phyloP scores from a whole-genome alignment of 2,888 invertebrate species.

The Atethmia centrago region DNA sequence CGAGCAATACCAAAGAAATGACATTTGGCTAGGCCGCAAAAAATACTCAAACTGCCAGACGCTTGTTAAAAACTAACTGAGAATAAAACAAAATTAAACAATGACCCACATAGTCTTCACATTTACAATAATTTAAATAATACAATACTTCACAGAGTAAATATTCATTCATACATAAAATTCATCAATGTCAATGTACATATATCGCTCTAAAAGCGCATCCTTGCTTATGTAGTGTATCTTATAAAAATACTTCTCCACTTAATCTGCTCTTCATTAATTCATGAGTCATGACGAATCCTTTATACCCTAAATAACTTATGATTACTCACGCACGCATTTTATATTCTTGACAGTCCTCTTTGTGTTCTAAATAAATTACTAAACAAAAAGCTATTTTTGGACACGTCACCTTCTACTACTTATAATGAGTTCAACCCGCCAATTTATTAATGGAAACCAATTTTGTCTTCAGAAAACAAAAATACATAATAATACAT shows the following conservation, averaged over 20 bases:
- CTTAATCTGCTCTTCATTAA: neutral
- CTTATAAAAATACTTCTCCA: neutral
- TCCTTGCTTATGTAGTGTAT: too few relatives aligned
- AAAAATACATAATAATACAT: neutral
- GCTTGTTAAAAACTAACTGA: too few relatives aligned
- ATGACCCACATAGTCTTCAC: too few relatives aligned
- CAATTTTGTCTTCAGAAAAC: constrained; percentile 24
- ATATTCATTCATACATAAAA: too few relatives aligned
- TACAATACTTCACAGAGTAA: too few relatives aligned
- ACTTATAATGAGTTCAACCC: neutral
- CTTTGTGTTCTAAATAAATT: neutral
- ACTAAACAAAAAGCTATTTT: neutral
- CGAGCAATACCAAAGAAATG: too few relatives aligned
- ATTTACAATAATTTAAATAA: too few relatives aligned
- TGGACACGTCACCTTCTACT: neutral
- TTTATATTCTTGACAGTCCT: neutral
- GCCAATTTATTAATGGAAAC: constrained; percentile 43
- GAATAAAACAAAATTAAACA: too few relatives aligned
- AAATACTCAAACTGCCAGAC: too few relatives aligned
- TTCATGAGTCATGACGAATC: neutral
- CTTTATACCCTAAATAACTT: neutral
- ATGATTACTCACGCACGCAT: constrained; percentile 1
- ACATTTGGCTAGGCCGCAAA: too few relatives aligned
- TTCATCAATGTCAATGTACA: too few relatives aligned
- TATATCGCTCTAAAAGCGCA: too few relatives aligned